Evolutionary conservation across 2,888 invertebrate species (phyloP), one percentile per base, ranked within the genome.

Genomic region (Hyppa rectilinea): DNA sequence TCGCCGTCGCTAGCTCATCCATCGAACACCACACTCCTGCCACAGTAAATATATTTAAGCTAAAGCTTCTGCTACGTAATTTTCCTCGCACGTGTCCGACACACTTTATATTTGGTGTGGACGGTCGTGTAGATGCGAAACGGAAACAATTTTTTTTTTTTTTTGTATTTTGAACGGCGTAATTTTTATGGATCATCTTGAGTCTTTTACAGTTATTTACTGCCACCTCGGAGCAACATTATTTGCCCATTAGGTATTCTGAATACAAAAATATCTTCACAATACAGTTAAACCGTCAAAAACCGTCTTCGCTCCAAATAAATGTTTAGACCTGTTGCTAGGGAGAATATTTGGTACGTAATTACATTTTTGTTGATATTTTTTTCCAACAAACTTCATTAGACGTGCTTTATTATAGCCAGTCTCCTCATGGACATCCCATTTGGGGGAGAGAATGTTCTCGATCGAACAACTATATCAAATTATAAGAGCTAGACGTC

Each of bases 71-170:
- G 31, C 68, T 50, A 71, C 62, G 71, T 81, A 75, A 77, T 78
- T 80, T 78, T 80, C 71, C 72, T 75, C 74, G 82, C 89, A 87
- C 88, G 88, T 87, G 87, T 79, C 83, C 87, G 87, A 84, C 85
- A 86, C 81, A 87, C 80, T 83, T 82, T 81, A 80, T 71, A 53
- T 72, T 66, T 59, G 49, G 49, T 52, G 65, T 52, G 50, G 50
- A 63, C 52, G 26, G 36, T 10, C 31, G 47, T 49, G 62, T 50
- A 55, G 40, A 59, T 55, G 63, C 50, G 29, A n/a, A n/a, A n/a
- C n/a, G n/a, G n/a, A n/a, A n/a, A n/a, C n/a, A n/a, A n/a, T n/a
- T n/a, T n/a, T n/a, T n/a, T n/a, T n/a, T n/a, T n/a, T n/a, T n/a
- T n/a, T n/a, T n/a, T n/a, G n/a, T n/a, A n/a, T n/a, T n/a, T n/a